phyloP scores from a whole-genome alignment of 2,797 vertebrate genomes.

The Crypturellus tataupa region DNA sequence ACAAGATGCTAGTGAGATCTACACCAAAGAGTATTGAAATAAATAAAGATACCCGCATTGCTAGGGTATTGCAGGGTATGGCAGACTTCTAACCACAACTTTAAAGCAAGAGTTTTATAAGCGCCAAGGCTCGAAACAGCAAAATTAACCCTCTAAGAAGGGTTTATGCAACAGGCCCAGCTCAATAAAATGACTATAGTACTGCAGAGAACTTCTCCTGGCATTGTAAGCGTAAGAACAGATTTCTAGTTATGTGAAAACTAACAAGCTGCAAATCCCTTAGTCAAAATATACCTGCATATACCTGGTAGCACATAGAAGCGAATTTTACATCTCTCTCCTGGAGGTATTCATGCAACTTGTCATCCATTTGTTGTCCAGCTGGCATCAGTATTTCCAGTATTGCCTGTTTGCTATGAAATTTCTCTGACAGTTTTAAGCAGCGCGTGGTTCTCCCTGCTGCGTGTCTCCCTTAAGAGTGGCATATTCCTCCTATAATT shows the following conservation, averaged over 20 bases:
- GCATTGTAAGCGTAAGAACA: neutral
- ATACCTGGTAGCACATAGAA: neutral
- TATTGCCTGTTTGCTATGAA: neutral
- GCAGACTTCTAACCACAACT: neutral
- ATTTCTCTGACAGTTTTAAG: constrained; percentile 8
- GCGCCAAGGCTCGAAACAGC: neutral
- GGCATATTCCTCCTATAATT: neutral
- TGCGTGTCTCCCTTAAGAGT: neutral
- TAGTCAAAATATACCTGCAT: neutral
- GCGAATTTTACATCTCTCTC: neutral
- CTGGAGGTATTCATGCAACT: neutral
- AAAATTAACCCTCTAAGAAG: neutral
- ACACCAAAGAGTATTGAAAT: neutral
- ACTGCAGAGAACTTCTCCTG: neutral
- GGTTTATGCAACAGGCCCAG: neutral
- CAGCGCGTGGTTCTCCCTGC: neutral
- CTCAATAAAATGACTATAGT: neutral
- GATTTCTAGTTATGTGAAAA: neutral
- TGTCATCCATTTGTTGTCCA: constrained; percentile 42
- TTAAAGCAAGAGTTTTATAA: neutral
- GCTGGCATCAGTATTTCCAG: neutral
- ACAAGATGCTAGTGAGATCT: neutral
- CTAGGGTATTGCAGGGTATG: neutral
- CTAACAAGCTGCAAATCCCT: neutral
- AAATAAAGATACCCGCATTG: neutral